Base-by-base conservation (phyloP, 2,797 vertebrate genomes). In the Characodon lateralis region DNA sequence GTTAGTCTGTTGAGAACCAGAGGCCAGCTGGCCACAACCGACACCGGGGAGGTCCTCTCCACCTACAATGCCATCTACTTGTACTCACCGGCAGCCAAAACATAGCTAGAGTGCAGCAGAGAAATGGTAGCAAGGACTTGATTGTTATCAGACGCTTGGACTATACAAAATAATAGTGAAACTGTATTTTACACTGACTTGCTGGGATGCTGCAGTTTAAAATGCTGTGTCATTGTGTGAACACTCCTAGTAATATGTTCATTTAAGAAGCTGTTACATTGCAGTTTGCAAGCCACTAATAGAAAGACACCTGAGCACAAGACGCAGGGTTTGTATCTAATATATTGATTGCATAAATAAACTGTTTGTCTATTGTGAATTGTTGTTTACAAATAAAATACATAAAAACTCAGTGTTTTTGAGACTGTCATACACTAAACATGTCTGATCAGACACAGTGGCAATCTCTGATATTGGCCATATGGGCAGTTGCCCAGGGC, bases 61-160 rank as follows among this genome's bases (percentile, higher is more conserved):
- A 99, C 97, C 0, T 99, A 95, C 89, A 99, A 97, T 48, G 97
- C 96, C 71, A 93, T 98, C 77, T 97, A 97, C 89, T 95, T 99
- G 66, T 99, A 99, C 73, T 93, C 96, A 41, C 94, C 95, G 26
- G 91, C 95, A 80, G 91, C 93, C 81, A 93, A 90, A 50, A 95
- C 96, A 93, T 99, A 98, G 93, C 94, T 73, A 81, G 28, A 78
- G 71, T 71, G 73, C 78, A 78, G 56, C 51, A 31, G 69, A 73
- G 61, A 26, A 7, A 61, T 3, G 66, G 55, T 58, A 26, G 31
- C 22, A 68, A 83, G 59, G 80, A 91, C 87, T 82, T 5, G n/a
- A 81, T 79, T 51, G 80, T 72, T 81, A 66, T 77, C 75, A 76
- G 72, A 73, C 2, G 79, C 51, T n/a, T 77, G 81, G 85, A 91